Base-by-base conservation (phyloP, 2,888 invertebrate genomes). In the Rhorus exstirpatorius region DNA sequence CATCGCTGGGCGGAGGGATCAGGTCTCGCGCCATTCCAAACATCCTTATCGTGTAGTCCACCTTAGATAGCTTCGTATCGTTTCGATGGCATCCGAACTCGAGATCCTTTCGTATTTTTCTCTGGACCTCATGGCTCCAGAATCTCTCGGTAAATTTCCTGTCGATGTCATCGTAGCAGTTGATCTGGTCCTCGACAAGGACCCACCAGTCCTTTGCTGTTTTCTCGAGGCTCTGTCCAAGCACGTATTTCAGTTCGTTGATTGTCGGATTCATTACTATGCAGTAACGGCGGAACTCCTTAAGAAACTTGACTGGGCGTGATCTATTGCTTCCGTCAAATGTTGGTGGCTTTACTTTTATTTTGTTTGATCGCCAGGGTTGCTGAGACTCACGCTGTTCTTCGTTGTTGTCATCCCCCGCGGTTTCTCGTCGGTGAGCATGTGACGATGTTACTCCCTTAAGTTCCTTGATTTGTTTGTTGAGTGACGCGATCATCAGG, bases 131-230 rank as follows among this genome's bases (percentile, higher is more conserved):
- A 0, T 26, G 1, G 44, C 55, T 44, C 70, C 70, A 58, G n/a
- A 10, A 70, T 7, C 70, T 17, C 0, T 21, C 17, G 1, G 7
- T 21, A 26, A 58, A 44, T 7, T 26, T 41, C 0, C 12, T 10
- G 8, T 44, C 41, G 0, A 51, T 1, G 4, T 58, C 55, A 0
- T 55, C 26, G 6, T 26, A 4, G 1, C 3, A 12, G 1, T 55
- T 10, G 1, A 55, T 7, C 4, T 58, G 14, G 3, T 70, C 44
- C 3, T 58, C 17, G 0, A 70, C 70, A 0, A 70, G 0, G 0
- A 58, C 14, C 70, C 70, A 58, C 44, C 55, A 44, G 10, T 70
- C 44, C 3, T 44, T 58, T 1, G 70, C 70, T 3, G 44, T 8
- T 17, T 41, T 41, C 4, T 70, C 55, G 0, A 58, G 8, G 1